Conservation (phyloP, 1,140 invertebrate species). For the Sarcophaga bullata region DNA sequence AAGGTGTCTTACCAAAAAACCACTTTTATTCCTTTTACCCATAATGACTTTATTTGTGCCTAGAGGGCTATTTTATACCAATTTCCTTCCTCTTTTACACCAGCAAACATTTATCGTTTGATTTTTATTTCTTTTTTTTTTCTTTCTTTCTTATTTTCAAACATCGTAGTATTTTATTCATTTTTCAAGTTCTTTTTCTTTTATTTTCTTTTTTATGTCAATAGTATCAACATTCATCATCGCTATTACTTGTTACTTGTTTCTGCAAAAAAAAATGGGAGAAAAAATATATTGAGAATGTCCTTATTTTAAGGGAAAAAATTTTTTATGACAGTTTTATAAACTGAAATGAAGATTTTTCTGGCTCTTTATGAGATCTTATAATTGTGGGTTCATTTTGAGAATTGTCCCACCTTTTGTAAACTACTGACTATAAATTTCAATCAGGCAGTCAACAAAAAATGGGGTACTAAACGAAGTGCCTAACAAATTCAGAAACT, state of each 20-base stretch:
- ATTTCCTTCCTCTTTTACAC: conserved; percentile 24
- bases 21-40: conserved; percentile 35
- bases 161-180: conserved; percentile 9
- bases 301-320: neutral
- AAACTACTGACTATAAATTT: no score
- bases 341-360: no score
- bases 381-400: no score
- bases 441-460: no score
- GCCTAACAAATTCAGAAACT: no score
- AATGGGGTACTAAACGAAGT: no score
- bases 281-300: neutral
- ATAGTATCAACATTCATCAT: conserved; percentile 34
- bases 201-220: conserved; percentile 2
- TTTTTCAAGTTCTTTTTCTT: neutral
- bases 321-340: no score
- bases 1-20: conserved; percentile 22
- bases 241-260: neutral
- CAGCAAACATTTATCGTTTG: neutral
- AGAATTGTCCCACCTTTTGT: no score
- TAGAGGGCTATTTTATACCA: conserved; percentile 38
- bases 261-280: neutral
- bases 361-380: no score
- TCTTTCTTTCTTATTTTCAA: neutral
- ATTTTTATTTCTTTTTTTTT: neutral
- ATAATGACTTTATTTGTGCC: conserved; percentile 38